These are phyloP conservation scores for Pachyramphus minor DNA, from an alignment of 2,113 vertebrate genomes.

Conservation along the genomic window DNA sequence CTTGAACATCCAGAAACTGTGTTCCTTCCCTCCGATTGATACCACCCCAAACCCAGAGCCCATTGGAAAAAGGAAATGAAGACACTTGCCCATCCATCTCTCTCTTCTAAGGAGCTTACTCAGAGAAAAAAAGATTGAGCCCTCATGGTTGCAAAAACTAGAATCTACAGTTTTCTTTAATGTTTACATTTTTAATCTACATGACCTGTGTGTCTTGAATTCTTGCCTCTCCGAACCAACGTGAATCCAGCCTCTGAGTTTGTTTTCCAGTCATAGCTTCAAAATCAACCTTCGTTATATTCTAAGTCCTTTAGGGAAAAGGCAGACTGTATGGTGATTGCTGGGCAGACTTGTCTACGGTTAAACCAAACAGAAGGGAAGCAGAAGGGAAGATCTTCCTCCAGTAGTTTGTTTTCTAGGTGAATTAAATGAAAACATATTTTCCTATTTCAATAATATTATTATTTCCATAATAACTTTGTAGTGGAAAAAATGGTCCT, in stretches of 20 bases:
- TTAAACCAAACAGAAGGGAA: neutral
- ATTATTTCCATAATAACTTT: neutral
- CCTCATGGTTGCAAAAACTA: neutral
- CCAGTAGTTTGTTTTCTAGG: neutral
- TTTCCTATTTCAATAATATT: neutral
- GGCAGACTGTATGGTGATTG: neutral
- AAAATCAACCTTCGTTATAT: neutral
- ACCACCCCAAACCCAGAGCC: neutral
- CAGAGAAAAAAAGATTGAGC: neutral
- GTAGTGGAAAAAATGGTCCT: neutral
- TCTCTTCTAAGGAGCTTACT: neutral
- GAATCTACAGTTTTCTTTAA: neutral
- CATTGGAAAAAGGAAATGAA: neutral
- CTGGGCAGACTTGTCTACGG: neutral
- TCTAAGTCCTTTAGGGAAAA: neutral
- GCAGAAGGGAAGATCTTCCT: neutral
- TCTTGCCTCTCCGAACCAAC: neutral
- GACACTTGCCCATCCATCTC: neutral
- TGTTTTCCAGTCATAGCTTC: neutral
- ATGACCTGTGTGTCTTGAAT: neutral
- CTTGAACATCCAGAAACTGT: neutral
- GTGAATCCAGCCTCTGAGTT: neutral
- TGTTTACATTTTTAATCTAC: neutral
- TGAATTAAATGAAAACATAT: neutral
- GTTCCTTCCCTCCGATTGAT: neutral